phyloP scores from a whole-genome alignment of 2,888 invertebrate genomes.

The Catocala nupta region DNA sequence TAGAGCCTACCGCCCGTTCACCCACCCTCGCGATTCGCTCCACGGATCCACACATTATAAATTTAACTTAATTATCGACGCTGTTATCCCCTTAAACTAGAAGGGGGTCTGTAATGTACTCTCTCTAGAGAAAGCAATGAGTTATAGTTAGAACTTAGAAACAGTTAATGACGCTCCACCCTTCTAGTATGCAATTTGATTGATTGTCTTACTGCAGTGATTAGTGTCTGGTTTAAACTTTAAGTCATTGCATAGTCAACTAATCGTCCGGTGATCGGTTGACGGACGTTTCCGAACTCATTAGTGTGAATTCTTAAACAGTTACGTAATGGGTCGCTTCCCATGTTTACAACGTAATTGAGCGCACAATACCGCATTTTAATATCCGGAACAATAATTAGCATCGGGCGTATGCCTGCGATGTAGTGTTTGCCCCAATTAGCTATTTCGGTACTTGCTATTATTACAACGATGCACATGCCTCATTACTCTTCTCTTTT shows the following conservation, averaged over 20 bases:
- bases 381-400: constrained; percentile 42
- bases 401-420: constrained; percentile 25
- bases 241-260: constrained; percentile 26
- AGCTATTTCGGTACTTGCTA: constrained; percentile 57
- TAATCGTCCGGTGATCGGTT: constrained; percentile 34
- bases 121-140: constrained; percentile 47
- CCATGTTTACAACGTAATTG: not conserved
- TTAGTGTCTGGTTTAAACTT: constrained; percentile 25
- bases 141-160: constrained; percentile 40
- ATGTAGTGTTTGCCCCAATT: constrained; percentile 42
- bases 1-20: constrained; percentile 34
- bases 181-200: constrained; percentile 24
- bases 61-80: constrained; percentile 71
- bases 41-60: constrained; percentile 57
- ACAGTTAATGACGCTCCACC: constrained; percentile 35
- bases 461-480: constrained; percentile 55
- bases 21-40: constrained; percentile 28
- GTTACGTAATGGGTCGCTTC: constrained; percentile 35
- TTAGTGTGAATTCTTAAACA: constrained; percentile 34
- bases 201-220: constrained; percentile 32
- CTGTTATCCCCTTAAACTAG: constrained; percentile 56
- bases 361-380: constrained; percentile 15
- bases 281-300: constrained; percentile 39
- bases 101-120: constrained; percentile 52
- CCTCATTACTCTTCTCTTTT: constrained; percentile 50